Conservation (phyloP, 64 coral and sea anemone species). For the Stylophora pistillata region DNA sequence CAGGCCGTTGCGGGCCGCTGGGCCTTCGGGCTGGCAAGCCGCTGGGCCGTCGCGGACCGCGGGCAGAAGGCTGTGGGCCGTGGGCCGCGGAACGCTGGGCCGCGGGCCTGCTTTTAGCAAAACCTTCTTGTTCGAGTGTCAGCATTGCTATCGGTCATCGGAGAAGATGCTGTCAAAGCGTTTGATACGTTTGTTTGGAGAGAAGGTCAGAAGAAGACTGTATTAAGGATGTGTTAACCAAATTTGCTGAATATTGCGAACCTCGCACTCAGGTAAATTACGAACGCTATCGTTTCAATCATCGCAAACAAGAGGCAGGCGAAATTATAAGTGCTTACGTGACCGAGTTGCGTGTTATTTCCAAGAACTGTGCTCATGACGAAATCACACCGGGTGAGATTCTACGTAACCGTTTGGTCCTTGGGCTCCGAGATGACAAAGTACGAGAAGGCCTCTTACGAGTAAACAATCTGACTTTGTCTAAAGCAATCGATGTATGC, state of each 20-base stretch:
- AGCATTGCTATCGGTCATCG: conserved; percentile 30
- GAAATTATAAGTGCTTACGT: conserved; percentile 23
- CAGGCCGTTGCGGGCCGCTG: too few species aligned
- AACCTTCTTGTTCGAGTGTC: conserved; percentile 54
- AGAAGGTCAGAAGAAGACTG: not conserved
- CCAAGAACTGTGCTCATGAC: conserved; percentile 41
- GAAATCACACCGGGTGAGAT: conserved; percentile 56
- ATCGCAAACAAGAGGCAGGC: conserved; percentile 48
- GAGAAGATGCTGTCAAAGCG: conserved; percentile 47
- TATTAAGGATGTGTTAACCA: not conserved
- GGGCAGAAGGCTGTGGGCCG: too few species aligned
- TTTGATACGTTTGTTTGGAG: conserved; percentile 52
- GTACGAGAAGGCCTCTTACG: conserved; percentile 41
- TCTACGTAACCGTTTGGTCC: conserved; percentile 50
- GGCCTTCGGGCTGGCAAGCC: too few species aligned
- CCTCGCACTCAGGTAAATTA: conserved; percentile 65
- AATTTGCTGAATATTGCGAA: conserved; percentile 57
- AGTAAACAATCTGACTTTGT: conserved; percentile 28
- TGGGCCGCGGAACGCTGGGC: too few species aligned
- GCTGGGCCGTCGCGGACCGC: too few species aligned
- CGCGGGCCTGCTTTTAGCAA: too few species aligned
- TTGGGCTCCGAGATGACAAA: too few species aligned
- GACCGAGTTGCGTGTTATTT: conserved; percentile 35
- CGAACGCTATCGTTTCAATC: conserved; percentile 58
- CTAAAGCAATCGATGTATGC: conserved; percentile 32